A percentile compares a stretch with the other conserved stretches of the same genome.
Conservation (phyloP, 2,888 invertebrate species). For the Taenaris catops region DNA sequence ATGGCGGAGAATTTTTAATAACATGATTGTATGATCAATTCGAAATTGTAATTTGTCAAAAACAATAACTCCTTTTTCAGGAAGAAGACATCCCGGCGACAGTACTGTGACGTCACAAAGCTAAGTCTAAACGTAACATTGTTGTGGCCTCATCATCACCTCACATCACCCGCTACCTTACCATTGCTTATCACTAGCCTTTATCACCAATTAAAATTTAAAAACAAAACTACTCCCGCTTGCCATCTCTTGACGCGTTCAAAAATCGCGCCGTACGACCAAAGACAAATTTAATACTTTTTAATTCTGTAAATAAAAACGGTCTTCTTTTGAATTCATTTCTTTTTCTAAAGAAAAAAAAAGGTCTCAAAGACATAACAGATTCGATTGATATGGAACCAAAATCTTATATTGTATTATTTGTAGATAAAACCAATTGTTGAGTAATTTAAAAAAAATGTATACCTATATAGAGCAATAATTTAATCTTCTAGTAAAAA, state of each 20-base stretch:
- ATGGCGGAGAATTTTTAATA: no score
- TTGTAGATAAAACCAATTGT: constrained; percentile 34
- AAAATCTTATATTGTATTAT: constrained; percentile 41
- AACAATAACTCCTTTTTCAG: no score
- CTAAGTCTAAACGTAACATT: constrained; percentile 69
- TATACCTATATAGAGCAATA: constrained; percentile 67
- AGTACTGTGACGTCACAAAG: constrained; percentile 66
- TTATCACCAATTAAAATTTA: constrained; percentile 35
- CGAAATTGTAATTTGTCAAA: no score
- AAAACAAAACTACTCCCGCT: constrained; percentile 42
- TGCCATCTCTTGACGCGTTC: constrained; percentile 34
- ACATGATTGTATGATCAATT: no score
- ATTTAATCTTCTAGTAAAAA: constrained; percentile 53
- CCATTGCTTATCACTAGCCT: constrained; percentile 56
- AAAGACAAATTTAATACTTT: constrained; percentile 40
- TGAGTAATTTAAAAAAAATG: constrained; percentile 35
- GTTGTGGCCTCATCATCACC: constrained; percentile 64
- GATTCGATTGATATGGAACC: constrained; percentile 47
- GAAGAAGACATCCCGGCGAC: constrained; percentile 75
- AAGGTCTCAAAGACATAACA: constrained; percentile 21
- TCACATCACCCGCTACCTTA: constrained; percentile 67
- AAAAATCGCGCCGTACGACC: constrained; percentile 31
- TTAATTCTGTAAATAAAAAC: constrained; percentile 49
- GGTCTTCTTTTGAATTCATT: constrained; percentile 36
- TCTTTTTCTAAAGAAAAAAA: constrained; percentile 18